These are phyloP conservation scores for Lordiphosa clarofinis DNA, from an alignment of 1,140 invertebrate species.

Conservation along the genomic window DNA sequence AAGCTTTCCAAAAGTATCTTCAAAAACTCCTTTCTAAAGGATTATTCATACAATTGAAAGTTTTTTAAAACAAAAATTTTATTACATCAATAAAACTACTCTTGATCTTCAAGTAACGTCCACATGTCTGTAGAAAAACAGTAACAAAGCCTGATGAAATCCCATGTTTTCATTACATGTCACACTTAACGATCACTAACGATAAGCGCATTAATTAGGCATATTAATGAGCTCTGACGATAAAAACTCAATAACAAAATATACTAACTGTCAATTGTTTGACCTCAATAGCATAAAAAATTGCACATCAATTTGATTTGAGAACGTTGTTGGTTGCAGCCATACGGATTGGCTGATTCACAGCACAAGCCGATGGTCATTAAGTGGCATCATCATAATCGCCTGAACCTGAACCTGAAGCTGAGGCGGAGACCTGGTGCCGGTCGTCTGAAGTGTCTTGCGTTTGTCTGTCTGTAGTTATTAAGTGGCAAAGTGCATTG, in stretches of 20 bases:
- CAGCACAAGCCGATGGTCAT: conserved; percentile 1
- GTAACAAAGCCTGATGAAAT: conserved; percentile 56
- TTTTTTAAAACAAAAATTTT: too few species aligned
- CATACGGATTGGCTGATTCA: too few species aligned
- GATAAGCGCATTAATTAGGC: conserved; percentile 64
- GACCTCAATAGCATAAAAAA: conserved; percentile 55
- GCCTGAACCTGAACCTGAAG: conserved; percentile 1
- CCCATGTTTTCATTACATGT: conserved; percentile 57
- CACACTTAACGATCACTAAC: conserved; percentile 5
- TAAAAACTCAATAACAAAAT: conserved; percentile 47
- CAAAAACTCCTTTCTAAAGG: too few species aligned
- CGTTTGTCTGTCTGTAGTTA: conserved; percentile 23
- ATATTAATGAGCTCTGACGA: conserved; percentile 44
- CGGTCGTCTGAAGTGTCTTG: conserved; percentile 18
- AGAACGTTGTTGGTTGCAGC: conserved; percentile 16
- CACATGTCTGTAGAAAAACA: too few species aligned
- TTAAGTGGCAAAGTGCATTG: conserved; percentile 66
- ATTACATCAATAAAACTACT: too few species aligned
- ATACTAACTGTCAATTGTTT: conserved; percentile 45
- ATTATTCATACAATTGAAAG: too few species aligned
- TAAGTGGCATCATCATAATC: conserved; percentile 10
- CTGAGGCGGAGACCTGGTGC: conserved; percentile 3
- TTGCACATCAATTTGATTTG: conserved; percentile 62
- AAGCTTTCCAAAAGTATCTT: too few species aligned
- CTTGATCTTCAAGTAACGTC: too few species aligned